phyloP scores from a whole-genome alignment of 2,888 invertebrate genomes.

The Salticus scenicus region DNA sequence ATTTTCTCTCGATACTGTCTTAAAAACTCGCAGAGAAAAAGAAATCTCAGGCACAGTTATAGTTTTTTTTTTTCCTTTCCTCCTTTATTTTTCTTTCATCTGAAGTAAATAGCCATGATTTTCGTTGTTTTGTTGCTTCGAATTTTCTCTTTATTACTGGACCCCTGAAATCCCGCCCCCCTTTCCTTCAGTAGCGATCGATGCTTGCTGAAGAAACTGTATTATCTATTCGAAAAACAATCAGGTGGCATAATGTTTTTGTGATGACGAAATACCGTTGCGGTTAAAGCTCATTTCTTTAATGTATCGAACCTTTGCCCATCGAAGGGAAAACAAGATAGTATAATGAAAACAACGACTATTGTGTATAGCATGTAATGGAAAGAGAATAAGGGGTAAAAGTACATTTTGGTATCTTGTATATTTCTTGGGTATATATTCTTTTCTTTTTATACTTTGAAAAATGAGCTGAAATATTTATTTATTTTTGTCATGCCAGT shows the following conservation, averaged over 20 bases:
- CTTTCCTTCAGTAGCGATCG: conserved; percentile 11
- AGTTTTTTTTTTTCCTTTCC: conserved; percentile 1
- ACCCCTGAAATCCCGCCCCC: conserved; percentile 22
- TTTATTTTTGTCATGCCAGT: too few species aligned
- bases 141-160: conserved; percentile 65
- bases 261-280: conserved; percentile 57
- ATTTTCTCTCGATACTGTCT: neutral
- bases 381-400: conserved; percentile 7
- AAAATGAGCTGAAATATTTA: neutral
- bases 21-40: neutral
- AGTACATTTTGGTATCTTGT: conserved; percentile 36
- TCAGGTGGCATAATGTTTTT: conserved; percentile 63
- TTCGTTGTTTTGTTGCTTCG: conserved; percentile 61
- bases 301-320: conserved; percentile 41
- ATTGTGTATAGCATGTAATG: conserved; percentile 26
- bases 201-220: neutral
- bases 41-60: conserved; percentile 20
- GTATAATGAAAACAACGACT: conserved; percentile 59
- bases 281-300: conserved; percentile 62
- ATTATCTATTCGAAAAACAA: conserved; percentile 51
- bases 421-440: conserved; percentile 37
- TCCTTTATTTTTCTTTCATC: conserved; percentile 46
- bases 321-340: conserved; percentile 32
- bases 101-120: conserved; percentile 67
- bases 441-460: neutral